These are phyloP conservation scores for Colletes collaris DNA, from an alignment of 2,888 invertebrate species.

Conservation along the genomic window DNA sequence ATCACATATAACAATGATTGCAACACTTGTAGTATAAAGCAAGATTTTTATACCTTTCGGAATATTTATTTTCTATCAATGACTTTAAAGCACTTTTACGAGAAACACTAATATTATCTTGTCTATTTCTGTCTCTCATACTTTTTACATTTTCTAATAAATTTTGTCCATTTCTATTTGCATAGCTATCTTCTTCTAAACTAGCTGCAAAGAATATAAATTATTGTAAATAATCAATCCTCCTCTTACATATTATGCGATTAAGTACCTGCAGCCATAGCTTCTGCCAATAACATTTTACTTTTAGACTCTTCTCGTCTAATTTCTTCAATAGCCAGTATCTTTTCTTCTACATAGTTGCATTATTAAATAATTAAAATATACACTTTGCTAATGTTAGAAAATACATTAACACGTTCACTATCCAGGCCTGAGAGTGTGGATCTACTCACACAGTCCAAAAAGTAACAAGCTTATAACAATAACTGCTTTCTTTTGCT, in stretches of 20 bases:
- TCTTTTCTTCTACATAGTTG: conserved; percentile 73
- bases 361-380: conserved; percentile 11
- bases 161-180: conserved; percentile 48
- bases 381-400: background rate
- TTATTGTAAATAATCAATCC: conserved; percentile 13
- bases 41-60: conserved; percentile 53
- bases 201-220: conserved; percentile 54
- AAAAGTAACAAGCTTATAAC: too few species aligned
- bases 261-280: conserved; percentile 68
- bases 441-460: too few species aligned
- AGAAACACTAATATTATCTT: conserved; percentile 32
- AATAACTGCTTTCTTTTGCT: too few species aligned
- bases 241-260: background rate
- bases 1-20: background rate
- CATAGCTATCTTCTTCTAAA: conserved; percentile 61
- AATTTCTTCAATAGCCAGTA: conserved; percentile 81
- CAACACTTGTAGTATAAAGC: background rate
- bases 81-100: conserved; percentile 46
- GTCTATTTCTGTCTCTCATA: conserved; percentile 49
- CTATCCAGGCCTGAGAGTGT: too few species aligned
- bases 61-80: conserved; percentile 53
- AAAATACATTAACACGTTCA: background rate
- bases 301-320: conserved; percentile 78
- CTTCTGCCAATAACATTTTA: conserved; percentile 72
- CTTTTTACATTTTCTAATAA: conserved; percentile 47